A percentile compares a stretch with the other conserved stretches of the same genome.
Evolutionary conservation across 2,888 invertebrate species (phyloP).

Genomic region (Dromius quadrimaculatus): DNA sequence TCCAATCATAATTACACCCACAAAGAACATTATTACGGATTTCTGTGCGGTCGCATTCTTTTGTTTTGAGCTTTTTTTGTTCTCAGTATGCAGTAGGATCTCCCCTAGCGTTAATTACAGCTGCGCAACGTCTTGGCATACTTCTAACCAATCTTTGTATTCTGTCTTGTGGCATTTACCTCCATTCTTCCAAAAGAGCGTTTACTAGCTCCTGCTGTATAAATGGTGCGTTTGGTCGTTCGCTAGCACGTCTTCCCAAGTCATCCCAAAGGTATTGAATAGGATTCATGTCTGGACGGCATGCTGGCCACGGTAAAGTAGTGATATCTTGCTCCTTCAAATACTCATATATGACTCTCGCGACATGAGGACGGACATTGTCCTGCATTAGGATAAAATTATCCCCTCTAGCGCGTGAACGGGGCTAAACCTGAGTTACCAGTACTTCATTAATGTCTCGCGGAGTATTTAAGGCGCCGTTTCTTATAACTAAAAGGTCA

Average conservation of each 20-base stretch:
- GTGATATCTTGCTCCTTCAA: conserved; percentile 31
- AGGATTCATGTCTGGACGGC: conserved; percentile 57
- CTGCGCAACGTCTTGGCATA: conserved; percentile 53
- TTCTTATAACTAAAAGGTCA: too few relatives aligned
- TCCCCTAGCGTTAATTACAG: conserved; percentile 54
- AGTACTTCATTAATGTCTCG: too few relatives aligned
- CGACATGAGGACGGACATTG: conserved; percentile 49
- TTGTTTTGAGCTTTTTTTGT: too few relatives aligned
- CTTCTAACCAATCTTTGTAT: conserved; percentile 51
- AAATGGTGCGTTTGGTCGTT: conserved; percentile 9
- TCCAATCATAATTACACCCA: too few relatives aligned
- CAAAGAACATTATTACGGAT: too few relatives aligned
- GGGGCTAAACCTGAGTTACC: too few relatives aligned
- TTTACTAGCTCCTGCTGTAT: conserved; percentile 46
- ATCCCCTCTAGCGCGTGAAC: too few relatives aligned
- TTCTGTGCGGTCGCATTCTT: too few relatives aligned
- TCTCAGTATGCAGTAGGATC: conserved; percentile 52
- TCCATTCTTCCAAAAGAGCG: conserved; percentile 52
- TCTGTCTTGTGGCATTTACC: conserved; percentile 52
- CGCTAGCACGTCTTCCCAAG: conserved; percentile 52
- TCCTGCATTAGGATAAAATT: too few relatives aligned
- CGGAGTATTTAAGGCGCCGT: too few relatives aligned
- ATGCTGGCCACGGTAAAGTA: conserved; percentile 55
- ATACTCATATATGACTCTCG: conserved; percentile 43
- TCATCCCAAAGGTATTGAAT: conserved; percentile 56